Percentiles rank a stretch among this genome's conserved stretches.
Evolutionary conservation across 2,797 vertebrate species (phyloP).

Genomic region (Balearica regulorum): DNA sequence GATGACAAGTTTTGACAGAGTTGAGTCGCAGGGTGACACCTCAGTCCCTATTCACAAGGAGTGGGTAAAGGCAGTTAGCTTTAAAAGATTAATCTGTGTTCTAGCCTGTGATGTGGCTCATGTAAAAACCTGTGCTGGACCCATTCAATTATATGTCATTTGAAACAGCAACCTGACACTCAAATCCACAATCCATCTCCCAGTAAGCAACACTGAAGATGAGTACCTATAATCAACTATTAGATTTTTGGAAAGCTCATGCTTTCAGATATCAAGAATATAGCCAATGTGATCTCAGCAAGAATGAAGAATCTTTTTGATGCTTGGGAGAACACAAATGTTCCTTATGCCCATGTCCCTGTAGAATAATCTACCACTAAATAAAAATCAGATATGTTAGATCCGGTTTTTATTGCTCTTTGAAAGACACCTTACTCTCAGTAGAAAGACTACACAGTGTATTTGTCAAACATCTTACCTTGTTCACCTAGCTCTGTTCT

Average conservation of each 20-base stretch:
- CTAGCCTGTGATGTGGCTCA: neutral
- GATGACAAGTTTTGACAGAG: neutral
- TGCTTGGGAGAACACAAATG: neutral
- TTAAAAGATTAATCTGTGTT: neutral
- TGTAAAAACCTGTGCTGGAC: neutral
- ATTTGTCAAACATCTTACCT: too few relatives aligned
- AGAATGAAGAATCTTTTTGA: neutral
- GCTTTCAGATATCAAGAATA: neutral
- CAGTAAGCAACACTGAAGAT: neutral
- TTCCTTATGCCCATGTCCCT: neutral
- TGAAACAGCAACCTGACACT: neutral
- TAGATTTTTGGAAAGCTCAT: neutral
- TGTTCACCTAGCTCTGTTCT: neutral
- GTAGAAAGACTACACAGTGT: neutral
- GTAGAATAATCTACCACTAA: neutral
- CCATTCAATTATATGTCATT: neutral
- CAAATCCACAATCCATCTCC: neutral
- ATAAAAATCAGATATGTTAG: neutral
- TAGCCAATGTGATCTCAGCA: neutral
- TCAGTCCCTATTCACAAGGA: neutral
- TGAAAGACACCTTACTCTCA: neutral
- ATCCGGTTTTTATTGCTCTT: neutral
- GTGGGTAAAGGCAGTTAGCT: neutral
- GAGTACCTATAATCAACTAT: neutral
- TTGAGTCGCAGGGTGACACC: neutral